phyloP scores from a whole-genome alignment of 2,797 vertebrate genomes.

The Silurus aristotelis region DNA sequence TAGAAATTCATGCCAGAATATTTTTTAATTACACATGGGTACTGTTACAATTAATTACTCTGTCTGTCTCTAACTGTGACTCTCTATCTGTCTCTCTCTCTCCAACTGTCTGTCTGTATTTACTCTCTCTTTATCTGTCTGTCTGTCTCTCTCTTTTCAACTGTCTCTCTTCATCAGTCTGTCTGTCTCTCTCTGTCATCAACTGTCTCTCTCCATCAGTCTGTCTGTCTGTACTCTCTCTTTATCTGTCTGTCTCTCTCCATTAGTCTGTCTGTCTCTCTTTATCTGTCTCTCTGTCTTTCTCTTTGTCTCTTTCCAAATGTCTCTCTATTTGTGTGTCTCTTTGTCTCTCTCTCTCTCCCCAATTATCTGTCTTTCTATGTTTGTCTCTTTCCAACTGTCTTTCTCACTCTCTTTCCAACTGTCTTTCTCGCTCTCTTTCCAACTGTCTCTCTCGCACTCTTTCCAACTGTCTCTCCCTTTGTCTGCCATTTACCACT shows the following conservation, averaged over 20 bases:
- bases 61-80: neutral
- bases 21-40: slow-evolving; percentile 8
- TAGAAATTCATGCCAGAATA: neutral
- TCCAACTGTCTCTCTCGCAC: neutral
- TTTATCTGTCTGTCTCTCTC: neutral
- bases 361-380: neutral
- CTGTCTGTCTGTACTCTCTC: neutral
- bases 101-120: neutral
- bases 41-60: slow-evolving; percentile 20
- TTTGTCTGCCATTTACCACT: neutral
- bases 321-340: neutral
- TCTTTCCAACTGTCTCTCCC: neutral
- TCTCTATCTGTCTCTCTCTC: neutral
- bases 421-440: neutral
- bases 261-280: neutral
- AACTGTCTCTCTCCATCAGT: neutral
- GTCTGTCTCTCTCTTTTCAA: neutral
- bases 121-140: neutral
- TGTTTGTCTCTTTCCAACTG: neutral
- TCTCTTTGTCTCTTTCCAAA: neutral
- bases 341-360: neutral
- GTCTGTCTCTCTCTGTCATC: neutral
- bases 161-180: neutral
- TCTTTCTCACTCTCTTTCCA: neutral
- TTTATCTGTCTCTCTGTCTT: neutral